Base-by-base conservation (phyloP, 2,888 invertebrate genomes). In the Acronicta psi region DNA sequence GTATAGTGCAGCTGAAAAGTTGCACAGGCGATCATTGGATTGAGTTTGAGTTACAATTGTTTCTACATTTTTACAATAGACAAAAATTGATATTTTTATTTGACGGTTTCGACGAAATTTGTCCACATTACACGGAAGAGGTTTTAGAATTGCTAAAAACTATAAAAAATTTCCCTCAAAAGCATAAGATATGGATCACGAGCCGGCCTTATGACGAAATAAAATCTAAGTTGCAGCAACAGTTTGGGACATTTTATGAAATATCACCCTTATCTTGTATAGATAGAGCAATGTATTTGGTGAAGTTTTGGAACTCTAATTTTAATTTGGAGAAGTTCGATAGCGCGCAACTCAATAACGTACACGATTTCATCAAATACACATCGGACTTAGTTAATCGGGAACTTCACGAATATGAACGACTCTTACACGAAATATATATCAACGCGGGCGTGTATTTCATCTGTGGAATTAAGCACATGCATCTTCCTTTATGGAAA, bases 71-170 rank as follows among this genome's bases (percentile, higher is more conserved):
- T 47, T 69, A 31, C 17, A 64, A 62, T 37, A 50, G 38, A 34
- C 9, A 44, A 0, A 53, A 47, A 29, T 14, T 68, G 0, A 62
- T 75, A 46, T 65, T 69, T 25, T 2, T 73, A 7, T 73, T 73
- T n/a, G 76, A 75, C 31, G 75, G 75, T 0, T 70, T 75, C 36
- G 76, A 75, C n/a, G 76, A 75, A 46, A 62, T 75, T 7, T 76
- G 68, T 34, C 75, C 75, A 0, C 51, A 62, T 46, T 73, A 75
- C 17, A 53, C 49, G 40, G 29, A 18, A 16, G 56, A 52, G n/a
- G 68, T 70, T 0, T 25, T 64, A 13, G 25, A 41, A 8, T 54
- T 43, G 13, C 14, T 72, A 0, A 38, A 42, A 16, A 40, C 18
- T 14, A 10, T 66, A 17, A 59, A 18, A 20, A 17, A 41, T 8